A percentile compares a stretch with the other conserved stretches of the same genome.
These are phyloP conservation scores for Harpagoxenus sublaevis DNA, from an alignment of 2,888 invertebrate species.

Conservation along the genomic window DNA sequence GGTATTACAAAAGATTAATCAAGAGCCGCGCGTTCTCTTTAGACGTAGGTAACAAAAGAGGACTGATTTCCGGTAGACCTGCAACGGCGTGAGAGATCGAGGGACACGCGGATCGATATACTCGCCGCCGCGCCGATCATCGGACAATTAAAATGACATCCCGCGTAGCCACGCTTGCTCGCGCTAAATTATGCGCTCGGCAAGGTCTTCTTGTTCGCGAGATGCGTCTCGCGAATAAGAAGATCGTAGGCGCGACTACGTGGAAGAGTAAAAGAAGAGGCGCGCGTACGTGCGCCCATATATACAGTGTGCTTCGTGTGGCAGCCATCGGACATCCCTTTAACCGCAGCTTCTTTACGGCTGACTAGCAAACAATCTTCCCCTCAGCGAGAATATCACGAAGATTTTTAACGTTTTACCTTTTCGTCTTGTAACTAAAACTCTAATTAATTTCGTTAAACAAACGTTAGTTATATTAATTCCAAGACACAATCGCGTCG, in stretches of 20 bases:
- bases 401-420: background rate
- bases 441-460: background rate
- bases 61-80: constrained; percentile 34
- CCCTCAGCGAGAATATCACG: background rate
- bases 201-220: constrained; percentile 42
- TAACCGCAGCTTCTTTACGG: background rate
- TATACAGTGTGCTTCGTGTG: constrained; percentile 21
- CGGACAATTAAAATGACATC: constrained; percentile 48
- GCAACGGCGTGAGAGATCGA: constrained; percentile 12
- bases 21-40: background rate
- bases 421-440: background rate
- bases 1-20: constrained; percentile 4
- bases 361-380: background rate
- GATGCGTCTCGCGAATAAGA: constrained; percentile 38
- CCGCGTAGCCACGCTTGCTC: constrained; percentile 29
- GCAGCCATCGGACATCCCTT: background rate
- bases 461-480: background rate
- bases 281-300: constrained; percentile 24
- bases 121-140: constrained; percentile 28
- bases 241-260: constrained; percentile 48
- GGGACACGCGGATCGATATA: constrained; percentile 29
- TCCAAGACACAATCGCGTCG: background rate
- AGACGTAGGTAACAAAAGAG: background rate
- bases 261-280: constrained; percentile 34
- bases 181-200: constrained; percentile 43